Evolutionary conservation across 2,888 invertebrate genomes (phyloP).

Genomic region (Chrysotoxum bicinctum): DNA sequence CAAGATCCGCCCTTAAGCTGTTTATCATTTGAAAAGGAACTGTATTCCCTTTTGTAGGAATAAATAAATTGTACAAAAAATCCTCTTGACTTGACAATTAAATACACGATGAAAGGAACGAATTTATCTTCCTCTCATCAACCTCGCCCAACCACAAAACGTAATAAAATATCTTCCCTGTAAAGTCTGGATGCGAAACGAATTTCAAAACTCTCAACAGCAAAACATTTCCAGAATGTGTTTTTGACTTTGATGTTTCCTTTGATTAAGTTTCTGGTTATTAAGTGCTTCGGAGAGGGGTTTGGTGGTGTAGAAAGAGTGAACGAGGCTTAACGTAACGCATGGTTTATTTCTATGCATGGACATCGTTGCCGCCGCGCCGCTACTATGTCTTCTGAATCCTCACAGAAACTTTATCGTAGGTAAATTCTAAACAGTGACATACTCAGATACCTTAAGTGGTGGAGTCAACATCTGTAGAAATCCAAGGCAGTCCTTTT

Average conservation of each 20-base stretch:
- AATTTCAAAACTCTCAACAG: conserved; percentile 32
- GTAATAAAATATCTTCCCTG: conserved; percentile 14
- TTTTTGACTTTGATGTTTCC: conserved; percentile 63
- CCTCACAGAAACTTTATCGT: conserved; percentile 41
- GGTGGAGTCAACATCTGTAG: conserved; percentile 1
- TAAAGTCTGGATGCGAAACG: not conserved
- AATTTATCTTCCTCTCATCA: conserved; percentile 9
- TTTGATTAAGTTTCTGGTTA: conserved; percentile 65
- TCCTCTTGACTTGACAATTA: not conserved
- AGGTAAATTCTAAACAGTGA: conserved; percentile 51
- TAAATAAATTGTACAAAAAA: not conserved
- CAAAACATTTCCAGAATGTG: conserved; percentile 44
- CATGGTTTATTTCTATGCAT: conserved; percentile 12
- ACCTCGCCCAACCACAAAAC: not conserved
- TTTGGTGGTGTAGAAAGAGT: too few species aligned
- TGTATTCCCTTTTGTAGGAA: not conserved
- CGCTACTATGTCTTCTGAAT: conserved; percentile 23
- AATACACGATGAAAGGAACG: conserved; percentile 18
- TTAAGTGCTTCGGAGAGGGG: conserved; percentile 27
- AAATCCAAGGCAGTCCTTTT: conserved; percentile 18
- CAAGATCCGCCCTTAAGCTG: too few species aligned
- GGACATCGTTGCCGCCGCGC: not conserved
- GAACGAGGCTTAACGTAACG: not conserved
- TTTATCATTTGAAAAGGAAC: not conserved
- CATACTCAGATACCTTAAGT: conserved; percentile 27